A percentile compares a stretch with the other conserved stretches of the same genome.
These are phyloP conservation scores for Mamestra configurata DNA, from an alignment of 1,140 invertebrate species.

Conservation along the genomic window DNA sequence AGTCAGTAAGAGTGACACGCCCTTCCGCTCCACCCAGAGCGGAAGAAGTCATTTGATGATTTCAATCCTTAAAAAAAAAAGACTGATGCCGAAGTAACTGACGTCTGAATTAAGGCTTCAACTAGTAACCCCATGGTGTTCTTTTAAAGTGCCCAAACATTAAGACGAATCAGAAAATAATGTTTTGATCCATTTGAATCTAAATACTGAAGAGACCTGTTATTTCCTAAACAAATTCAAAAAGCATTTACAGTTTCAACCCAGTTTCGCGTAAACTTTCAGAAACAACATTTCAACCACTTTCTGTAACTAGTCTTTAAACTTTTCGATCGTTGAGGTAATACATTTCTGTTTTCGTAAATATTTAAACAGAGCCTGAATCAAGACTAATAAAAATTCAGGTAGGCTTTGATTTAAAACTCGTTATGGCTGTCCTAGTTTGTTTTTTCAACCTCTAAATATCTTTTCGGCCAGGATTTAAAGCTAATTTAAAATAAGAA, in stretches of 20 bases:
- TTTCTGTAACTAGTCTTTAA: not conserved
- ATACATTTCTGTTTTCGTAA: constrained; percentile 24
- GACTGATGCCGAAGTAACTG: no score
- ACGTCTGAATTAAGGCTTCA: no score
- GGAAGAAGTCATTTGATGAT: no score
- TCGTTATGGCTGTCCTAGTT: constrained; percentile 20
- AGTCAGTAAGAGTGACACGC: no score
- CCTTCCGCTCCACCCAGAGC: no score
- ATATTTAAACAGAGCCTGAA: constrained; percentile 12
- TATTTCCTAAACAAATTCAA: not conserved
- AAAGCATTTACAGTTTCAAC: constrained; percentile 4
- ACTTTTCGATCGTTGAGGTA: constrained; percentile 23
- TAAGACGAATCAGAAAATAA: no score
- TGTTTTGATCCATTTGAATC: no score
- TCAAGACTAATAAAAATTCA: constrained; percentile 37
- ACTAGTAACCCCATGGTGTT: no score
- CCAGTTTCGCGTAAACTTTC: not conserved
- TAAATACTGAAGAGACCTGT: not conserved
- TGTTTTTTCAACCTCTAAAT: constrained; percentile 11
- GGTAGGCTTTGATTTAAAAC: constrained; percentile 31
- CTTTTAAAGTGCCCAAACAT: no score
- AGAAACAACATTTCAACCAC: not conserved
- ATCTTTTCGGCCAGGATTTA: constrained; percentile 10
- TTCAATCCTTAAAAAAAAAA: no score
- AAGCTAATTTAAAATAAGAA: constrained; percentile 9